Evolutionary conservation across 2,113 vertebrate species (phyloP), one percentile per base, ranked within the genome.

Genomic region (Colistium nudipinnis): DNA sequence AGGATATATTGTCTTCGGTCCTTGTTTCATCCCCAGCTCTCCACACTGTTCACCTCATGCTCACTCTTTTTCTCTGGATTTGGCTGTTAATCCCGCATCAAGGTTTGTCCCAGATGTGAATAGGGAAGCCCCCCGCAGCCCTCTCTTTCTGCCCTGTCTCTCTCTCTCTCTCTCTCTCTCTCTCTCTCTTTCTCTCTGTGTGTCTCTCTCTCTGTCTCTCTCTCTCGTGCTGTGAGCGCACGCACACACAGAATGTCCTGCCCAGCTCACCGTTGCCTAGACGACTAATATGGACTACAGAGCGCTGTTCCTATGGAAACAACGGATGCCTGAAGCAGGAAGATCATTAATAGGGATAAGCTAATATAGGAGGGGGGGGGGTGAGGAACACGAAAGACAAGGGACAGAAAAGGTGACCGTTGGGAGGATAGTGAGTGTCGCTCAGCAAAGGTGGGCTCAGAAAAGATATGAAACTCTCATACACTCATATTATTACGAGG

Each of bases 281-380:
- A 81, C 81, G n/a, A 92, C 92, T 25, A 31, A 51, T 72, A 80
- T 89, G 70, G 89, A 90, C 90, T 89, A 86, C 86, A 80, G 84
- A 90, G 80, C 75, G 74, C 81, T 66, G 91, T 92, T 92, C 82
- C 90, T 87, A 92, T 92, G 89, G 91, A 89, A 91, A 93, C 92
- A 85, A 81, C 59, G 43, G 84, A 91, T 90, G 89, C 91, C 89
- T 92, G 81, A 87, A 90, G 87, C 85, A 89, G 81, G 78, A 81
- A 69, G 81, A 83, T 80, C 80, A 80, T 89, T 92, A 91, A 92
- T 92, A 91, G 85, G 83, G 87, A 73, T 78, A 72, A 79, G 71
- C 71, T 78, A 87, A 79, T 87, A 84, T 79, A 62, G 65, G 70
- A 69, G 75, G 80, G 78, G 78, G 48, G 41, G 51, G 48, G 83